Percentiles rank a stretch among this genome's conserved stretches.
These are phyloP conservation scores for Porites evermanni DNA, from an alignment of 92 coral and sea anemone species.

Conservation along the genomic window DNA sequence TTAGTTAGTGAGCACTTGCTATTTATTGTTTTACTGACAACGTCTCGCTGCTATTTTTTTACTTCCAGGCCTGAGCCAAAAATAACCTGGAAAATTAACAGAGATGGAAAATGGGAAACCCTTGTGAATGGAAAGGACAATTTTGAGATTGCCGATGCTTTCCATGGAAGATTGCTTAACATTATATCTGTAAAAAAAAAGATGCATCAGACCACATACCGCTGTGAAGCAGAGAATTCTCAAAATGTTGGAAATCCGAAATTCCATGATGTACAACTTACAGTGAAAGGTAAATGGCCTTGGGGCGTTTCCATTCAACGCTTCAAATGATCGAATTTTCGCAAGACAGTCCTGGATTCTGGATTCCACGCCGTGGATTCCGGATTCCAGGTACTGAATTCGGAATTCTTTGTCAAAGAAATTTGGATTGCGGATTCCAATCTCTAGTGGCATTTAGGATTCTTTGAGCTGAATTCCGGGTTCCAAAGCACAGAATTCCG, in stretches of 20 bases:
- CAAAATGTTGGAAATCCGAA: conserved; percentile 7
- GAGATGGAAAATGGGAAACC: not conserved
- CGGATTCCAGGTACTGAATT: too few relatives aligned
- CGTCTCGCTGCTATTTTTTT: not conserved
- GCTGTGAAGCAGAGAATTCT: conserved; percentile 38
- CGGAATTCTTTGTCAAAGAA: too few relatives aligned
- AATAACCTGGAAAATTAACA: conserved; percentile 32
- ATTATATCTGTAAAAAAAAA: not conserved
- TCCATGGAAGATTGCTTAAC: not conserved
- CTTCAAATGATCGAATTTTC: too few relatives aligned
- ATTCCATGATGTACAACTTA: not conserved
- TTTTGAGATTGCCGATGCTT: not conserved
- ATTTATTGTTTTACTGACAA: too few relatives aligned
- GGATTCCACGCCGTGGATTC: too few relatives aligned
- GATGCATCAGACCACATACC: conserved; percentile 12
- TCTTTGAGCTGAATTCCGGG: too few relatives aligned
- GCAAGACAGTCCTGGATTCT: too few relatives aligned
- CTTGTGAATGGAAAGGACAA: not conserved
- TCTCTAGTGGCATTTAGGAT: too few relatives aligned
- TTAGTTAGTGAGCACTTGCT: too few relatives aligned
- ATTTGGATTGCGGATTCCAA: too few relatives aligned
- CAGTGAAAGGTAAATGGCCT: conserved; percentile 19
- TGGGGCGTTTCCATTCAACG: too few relatives aligned
- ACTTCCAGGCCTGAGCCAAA: conserved; percentile 31
- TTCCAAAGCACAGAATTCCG: too few relatives aligned